Conservation (phyloP, 2,797 vertebrate species). For the Anguilla anguilla region DNA sequence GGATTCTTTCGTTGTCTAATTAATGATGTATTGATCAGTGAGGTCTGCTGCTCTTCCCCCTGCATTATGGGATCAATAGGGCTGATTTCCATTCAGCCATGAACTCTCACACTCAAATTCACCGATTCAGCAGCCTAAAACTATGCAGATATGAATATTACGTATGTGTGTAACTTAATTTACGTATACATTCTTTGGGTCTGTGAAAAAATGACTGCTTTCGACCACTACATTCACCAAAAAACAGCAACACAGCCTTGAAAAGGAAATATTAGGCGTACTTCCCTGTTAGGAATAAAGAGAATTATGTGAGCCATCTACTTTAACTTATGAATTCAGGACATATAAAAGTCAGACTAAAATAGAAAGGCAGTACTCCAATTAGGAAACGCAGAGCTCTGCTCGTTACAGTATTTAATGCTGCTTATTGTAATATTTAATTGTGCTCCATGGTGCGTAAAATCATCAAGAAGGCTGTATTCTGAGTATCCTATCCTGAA, state of each 20-base stretch:
- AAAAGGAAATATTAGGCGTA: neutral
- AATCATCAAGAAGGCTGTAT: neutral
- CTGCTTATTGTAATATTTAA: neutral
- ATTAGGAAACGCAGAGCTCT: neutral
- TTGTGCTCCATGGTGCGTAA: neutral
- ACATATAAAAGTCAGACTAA: neutral
- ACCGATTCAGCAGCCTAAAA: neutral
- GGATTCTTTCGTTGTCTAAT: constrained; percentile 60
- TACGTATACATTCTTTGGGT: neutral
- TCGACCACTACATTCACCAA: neutral
- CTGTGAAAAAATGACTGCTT: neutral
- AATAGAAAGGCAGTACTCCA: neutral
- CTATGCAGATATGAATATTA: neutral
- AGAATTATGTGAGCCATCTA: neutral
- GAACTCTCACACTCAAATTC: constrained; percentile 35
- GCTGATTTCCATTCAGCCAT: constrained; percentile 71
- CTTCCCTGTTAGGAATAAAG: neutral
- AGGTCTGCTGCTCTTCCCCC: constrained; percentile 73
- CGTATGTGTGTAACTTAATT: neutral
- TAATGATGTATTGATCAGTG: constrained; percentile 73
- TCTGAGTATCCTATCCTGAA: neutral
- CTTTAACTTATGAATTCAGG: neutral
- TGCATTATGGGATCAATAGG: constrained; percentile 78
- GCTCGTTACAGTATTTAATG: neutral
- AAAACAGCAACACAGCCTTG: neutral